Evolutionary conservation across 2,888 invertebrate genomes (phyloP), one percentile per base, ranked within the genome.

Genomic region (Nomada hirtipes): DNA sequence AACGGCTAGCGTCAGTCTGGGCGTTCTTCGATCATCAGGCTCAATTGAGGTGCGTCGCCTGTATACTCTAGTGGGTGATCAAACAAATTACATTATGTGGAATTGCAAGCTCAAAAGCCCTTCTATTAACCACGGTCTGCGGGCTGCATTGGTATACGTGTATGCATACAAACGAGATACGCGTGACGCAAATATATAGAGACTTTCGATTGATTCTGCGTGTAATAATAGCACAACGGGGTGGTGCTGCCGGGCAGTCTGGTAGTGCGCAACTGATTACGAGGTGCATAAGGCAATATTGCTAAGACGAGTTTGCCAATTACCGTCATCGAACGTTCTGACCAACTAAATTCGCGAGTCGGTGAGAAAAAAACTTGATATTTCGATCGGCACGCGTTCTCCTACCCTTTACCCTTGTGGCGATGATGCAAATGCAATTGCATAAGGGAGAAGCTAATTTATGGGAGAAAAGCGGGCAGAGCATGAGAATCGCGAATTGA

Each of bases 171-270:
- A 75, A 78, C 77, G 80, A 79, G 84, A 84, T 76, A 80, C 86
- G 85, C 80, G 79, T 80, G 84, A 85, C 79, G 84, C 81, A 84
- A 84, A 79, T 81, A 84, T 82, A 57, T 57, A 84, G 78, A 73
- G 82, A 86, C 86, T 88, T 87, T 87, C 86, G 88, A 87, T 87
- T 87, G 88, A 88, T 87, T 87, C 85, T 82, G 76, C 82, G 82
- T 87, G 81, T 87, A 87, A 87, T 88, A 87, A 87, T 87, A 87
- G 87, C 84, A 75, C 69, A 73, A 82, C 78, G 75, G 78, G 86
- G 82, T 81, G 84, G 82, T 78, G 88, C 83, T 87, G 88, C 88
- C 87, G 84, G 80, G 80, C 84, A 87, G 87, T 87, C 87, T 88
- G 81, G 60, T 79, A 77, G 59, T 50, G 73, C 77, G 79, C 79